Conservation (phyloP, 2,888 invertebrate genomes). For the Rhagophthalmus giganteus region DNA sequence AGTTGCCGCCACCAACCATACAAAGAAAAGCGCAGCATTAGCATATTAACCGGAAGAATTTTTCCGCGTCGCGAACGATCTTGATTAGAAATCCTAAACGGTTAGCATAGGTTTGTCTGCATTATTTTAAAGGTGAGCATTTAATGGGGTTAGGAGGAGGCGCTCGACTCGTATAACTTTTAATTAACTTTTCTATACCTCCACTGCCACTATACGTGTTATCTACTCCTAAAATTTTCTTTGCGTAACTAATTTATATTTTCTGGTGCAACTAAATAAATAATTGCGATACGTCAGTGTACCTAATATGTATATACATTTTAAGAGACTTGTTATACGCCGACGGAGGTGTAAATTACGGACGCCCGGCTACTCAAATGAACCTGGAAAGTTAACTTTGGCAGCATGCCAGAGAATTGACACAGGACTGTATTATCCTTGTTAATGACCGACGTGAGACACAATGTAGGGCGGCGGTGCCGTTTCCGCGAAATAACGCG, state of each 20-base stretch:
- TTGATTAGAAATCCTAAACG: too few relatives aligned
- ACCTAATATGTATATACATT: not conserved
- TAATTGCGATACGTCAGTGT: too few relatives aligned
- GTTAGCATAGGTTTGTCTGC: too few relatives aligned
- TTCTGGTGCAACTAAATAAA: constrained; percentile 2
- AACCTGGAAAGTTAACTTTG: constrained; percentile 27
- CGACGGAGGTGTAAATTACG: constrained; percentile 25
- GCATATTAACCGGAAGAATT: constrained; percentile 11
- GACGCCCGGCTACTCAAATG: constrained; percentile 20
- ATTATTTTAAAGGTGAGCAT: constrained; percentile 17
- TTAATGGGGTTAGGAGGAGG: constrained; percentile 17
- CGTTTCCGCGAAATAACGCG: constrained; percentile 8
- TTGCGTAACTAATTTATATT: constrained; percentile 3
- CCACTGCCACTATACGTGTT: too few relatives aligned
- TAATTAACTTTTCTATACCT: constrained; percentile 22
- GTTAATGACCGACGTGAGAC: constrained; percentile 30
- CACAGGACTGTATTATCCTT: constrained; percentile 33
- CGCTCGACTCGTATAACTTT: constrained; percentile 21
- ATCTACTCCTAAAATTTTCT: too few relatives aligned
- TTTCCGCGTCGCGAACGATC: too few relatives aligned
- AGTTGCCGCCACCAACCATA: not conserved
- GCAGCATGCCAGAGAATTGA: constrained; percentile 31
- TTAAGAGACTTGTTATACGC: constrained; percentile 10
- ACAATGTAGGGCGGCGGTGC: constrained; percentile 17
- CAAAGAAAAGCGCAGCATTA: constrained; percentile 1